Evolutionary conservation across 30 jellyfish, hydroid and myxozoan species (phyloP), one percentile per base, ranked within the genome.

Genomic region (Morbakka virulenta): DNA sequence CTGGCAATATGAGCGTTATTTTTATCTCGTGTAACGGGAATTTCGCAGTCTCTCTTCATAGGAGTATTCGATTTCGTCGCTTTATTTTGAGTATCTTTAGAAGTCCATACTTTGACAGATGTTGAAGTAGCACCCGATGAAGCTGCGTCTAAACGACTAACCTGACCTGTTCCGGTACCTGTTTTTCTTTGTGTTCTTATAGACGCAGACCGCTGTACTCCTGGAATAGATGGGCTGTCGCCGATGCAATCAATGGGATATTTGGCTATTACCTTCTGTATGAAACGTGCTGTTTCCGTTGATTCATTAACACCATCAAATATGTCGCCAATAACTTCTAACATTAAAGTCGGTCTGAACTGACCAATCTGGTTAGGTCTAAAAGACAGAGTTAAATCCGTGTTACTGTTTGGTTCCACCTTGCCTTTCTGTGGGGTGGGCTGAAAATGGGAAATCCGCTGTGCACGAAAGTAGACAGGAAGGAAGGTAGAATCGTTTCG

Each of bases 301-400:
- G 65, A 62, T 2, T 64, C 86, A 4, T 49, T 82, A 25, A 80
- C 72, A 23, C 48, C 57, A 21, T 82, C 89, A 26, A 87, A 84
- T 14, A 64, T 75, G 65, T 53, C 61, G 11, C 97, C 97, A 24
- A 82, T 61, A 9, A 83, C 77, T 4, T 83, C 94, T 27, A 89
- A 27, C 13, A 53, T 36, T 84, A 89, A 33, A 47, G 70, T 64
- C 1, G 88, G 85, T 50, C 32, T 76, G 34, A 82, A 82, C 27
- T 83, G 71, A 22, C 97, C 97, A 35, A 83, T 69, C 73, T 89
- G 97, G 41, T 83, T 83, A 2, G 97, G 97, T 66, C 88, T 52
- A 62, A 82, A 89, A 3, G 93, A 83, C 51, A 89, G 34, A 64
- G 77, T 28, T 27, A 89, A 83, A 17, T 89, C 97, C 41, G 28